Evolutionary conservation across 2,113 vertebrate species (phyloP), one percentile per base, ranked within the genome.

Genomic region (Lophura nycthemera): DNA sequence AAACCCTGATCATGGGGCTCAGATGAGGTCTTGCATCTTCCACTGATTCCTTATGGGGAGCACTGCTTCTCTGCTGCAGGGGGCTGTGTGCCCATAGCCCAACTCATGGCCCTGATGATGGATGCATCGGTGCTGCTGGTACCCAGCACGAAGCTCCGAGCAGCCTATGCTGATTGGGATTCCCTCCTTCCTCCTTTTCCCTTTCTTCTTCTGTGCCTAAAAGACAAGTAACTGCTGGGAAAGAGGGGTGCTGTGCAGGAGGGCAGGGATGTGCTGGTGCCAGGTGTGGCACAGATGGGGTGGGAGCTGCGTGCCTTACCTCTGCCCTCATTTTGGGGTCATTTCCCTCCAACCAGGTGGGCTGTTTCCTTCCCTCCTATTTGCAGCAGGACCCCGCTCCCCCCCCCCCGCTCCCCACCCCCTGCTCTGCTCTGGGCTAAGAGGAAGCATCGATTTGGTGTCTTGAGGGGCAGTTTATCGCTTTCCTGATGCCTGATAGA

Each of bases 1-100:
- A 11, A 34, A 52, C 7, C 10, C 27, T 42, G 34, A 32, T 4
- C 3, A 1, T 0, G n/a, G 63, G 40, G 34, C 42, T 11, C 30
- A 6, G n/a, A 2, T 2, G 36, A 22, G 42, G 4, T 42, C 36
- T 52, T 67, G n/a, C 36, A 17, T 38, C 60, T 38, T 34, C 59
- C 34, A 16, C 9, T 24, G 21, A 25, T 61, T 40, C 61, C 61
- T 27, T 40, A 63, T 11, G 10, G 36, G 36, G 36, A 63, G 14
- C 15, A 5, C 38, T 25, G 9, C 16, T 18, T 40, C 61, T 27
- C 60, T 27, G 15, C 7, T n/a, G n/a, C n/a, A n/a, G n/a, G n/a
- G n/a, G n/a, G n/a, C n/a, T n/a, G n/a, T n/a, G n/a, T n/a, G n/a
- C n/a, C n/a, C n/a, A n/a, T n/a, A n/a, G n/a, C n/a, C n/a, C n/a